Percentiles rank a stretch among this genome's conserved stretches.
phyloP scores from a whole-genome alignment of 2,888 invertebrate genomes.

The Arrhopalites spinosus region DNA sequence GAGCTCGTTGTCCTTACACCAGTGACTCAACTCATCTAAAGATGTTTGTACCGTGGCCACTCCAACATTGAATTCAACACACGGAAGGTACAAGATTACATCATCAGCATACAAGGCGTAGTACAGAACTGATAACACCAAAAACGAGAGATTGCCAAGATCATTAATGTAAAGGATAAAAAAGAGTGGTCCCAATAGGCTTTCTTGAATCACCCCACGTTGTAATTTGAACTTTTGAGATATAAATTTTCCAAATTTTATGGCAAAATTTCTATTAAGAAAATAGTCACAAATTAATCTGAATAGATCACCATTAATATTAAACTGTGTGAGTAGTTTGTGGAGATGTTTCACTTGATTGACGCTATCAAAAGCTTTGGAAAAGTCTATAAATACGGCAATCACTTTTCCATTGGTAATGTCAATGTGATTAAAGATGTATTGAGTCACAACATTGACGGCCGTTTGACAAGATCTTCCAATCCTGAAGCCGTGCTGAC shows the following conservation, averaged over 20 bases:
- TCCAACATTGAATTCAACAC: too few relatives aligned
- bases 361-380: too few relatives aligned
- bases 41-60: too few relatives aligned
- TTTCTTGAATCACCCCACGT: neutral
- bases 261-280: neutral
- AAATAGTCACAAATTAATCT: slow-evolving; percentile 5
- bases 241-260: neutral
- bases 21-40: too few relatives aligned
- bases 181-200: neutral
- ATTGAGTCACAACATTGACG: neutral
- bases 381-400: too few relatives aligned
- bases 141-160: neutral
- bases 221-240: neutral
- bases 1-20: too few relatives aligned
- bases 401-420: too few relatives aligned
- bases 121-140: too few relatives aligned
- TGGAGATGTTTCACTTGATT: neutral
- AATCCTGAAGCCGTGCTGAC: neutral
- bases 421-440: neutral
- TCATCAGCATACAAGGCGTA: too few relatives aligned
- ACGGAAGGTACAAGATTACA: too few relatives aligned
- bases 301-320: neutral
- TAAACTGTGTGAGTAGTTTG: neutral
- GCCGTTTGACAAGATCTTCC: neutral
- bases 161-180: slow-evolving; percentile 12